Evolutionary conservation across 2,888 invertebrate species (phyloP).

Genomic region (Conomelus anceps): DNA sequence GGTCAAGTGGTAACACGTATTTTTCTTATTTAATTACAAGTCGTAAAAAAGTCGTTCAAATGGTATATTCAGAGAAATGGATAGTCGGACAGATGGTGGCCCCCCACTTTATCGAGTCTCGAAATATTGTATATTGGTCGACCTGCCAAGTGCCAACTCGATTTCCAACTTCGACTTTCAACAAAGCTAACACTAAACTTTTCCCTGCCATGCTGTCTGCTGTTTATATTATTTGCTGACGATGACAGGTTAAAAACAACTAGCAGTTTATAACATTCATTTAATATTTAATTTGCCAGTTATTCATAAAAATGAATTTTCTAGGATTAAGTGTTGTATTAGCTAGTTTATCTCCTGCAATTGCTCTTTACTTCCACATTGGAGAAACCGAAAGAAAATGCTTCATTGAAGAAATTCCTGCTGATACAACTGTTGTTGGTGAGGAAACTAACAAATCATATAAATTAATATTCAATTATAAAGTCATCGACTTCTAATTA

Average conservation of each 20-base stretch:
- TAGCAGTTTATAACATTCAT: not conserved
- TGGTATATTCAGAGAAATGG: too few relatives aligned
- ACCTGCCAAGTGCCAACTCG: too few relatives aligned
- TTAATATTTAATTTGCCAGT: not conserved
- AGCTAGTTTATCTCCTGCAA: not conserved
- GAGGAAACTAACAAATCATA: constrained; percentile 36
- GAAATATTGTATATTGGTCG: too few relatives aligned
- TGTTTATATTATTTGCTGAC: not conserved
- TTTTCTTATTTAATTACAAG: too few relatives aligned
- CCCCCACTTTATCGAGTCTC: too few relatives aligned
- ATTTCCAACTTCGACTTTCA: too few relatives aligned
- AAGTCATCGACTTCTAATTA: too few relatives aligned
- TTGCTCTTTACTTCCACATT: constrained; percentile 86
- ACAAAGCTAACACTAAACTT: too few relatives aligned
- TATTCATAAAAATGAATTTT: not conserved
- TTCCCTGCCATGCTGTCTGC: not conserved
- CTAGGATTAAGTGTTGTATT: not conserved
- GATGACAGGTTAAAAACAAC: not conserved
- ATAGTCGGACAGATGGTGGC: too few relatives aligned
- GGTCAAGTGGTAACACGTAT: too few relatives aligned
- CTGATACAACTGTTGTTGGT: constrained; percentile 98
- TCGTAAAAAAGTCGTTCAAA: too few relatives aligned
- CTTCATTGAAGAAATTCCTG: constrained; percentile 99
- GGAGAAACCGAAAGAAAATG: constrained; percentile 98
- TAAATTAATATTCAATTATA: not conserved